Conservation (phyloP, 2,888 invertebrate genomes). For the Siphlonurus alternatus region DNA sequence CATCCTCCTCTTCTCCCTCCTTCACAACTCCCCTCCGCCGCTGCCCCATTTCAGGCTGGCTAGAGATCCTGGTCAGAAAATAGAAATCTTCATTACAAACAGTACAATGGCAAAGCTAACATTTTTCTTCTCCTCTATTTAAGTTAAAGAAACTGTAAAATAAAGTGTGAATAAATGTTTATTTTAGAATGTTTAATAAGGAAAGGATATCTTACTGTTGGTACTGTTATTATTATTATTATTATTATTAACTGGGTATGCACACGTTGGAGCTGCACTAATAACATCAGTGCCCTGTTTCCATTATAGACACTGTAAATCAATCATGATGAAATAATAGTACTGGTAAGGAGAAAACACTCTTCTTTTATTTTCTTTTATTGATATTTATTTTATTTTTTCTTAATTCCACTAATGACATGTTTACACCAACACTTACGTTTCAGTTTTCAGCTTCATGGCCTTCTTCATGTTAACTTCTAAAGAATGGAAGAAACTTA, state of each 20-base stretch:
- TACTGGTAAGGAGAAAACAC: too few relatives aligned
- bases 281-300: too few relatives aligned
- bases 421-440: slow-evolving; percentile 1
- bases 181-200: neutral
- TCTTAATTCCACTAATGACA: too few relatives aligned
- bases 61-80: neutral
- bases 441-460: slow-evolving; percentile 29
- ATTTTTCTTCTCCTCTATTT: neutral
- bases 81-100: neutral
- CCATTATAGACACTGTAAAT: too few relatives aligned
- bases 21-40: slow-evolving; percentile 6
- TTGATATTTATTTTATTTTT: too few relatives aligned
- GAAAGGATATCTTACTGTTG: too few relatives aligned
- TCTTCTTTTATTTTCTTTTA: too few relatives aligned
- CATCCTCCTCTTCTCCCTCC: slow-evolving; percentile 16
- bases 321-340: too few relatives aligned
- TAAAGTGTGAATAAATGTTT: neutral
- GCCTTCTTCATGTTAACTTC: slow-evolving; percentile 42
- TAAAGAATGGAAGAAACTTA: slow-evolving; percentile 47
- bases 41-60: slow-evolving; percentile 1
- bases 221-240: too few relatives aligned
- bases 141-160: neutral
- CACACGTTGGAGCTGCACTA: too few relatives aligned
- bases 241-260: too few relatives aligned
- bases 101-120: neutral